Evolutionary conservation across 2,888 invertebrate genomes (phyloP), one percentile per base, ranked within the genome.

Genomic region (Homarus gammarus): DNA sequence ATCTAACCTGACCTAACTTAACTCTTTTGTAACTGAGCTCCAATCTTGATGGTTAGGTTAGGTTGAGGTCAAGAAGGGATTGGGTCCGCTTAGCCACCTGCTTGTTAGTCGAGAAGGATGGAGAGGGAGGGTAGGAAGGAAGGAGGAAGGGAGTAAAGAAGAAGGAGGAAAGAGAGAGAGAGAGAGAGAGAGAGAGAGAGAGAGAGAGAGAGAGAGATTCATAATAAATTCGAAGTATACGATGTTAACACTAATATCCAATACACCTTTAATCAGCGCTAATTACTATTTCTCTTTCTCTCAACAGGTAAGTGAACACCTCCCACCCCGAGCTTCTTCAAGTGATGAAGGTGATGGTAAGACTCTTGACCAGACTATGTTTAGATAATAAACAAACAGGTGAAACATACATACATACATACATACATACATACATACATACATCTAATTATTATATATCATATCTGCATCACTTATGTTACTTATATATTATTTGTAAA

Each of bases 61-160:
- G n/a, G 31, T 68, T 6, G 8, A 1, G n/a, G 1, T 15, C 10
- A 6, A 68, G n/a, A 15, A 8, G 56, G 49, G 18, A 1, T 49
- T 27, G 33, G 10, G 36, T 78, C 31, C 36, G 22, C 31, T 15
- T 49, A 49, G 33, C 49, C 33, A 78, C 27, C 49, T 49, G 10
- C 15, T n/a, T n/a, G 31, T 2, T 36, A 44, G 22, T n/a, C 31
- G n/a, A 40, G 44, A 78, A 8, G 31, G 27, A 56, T 51, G 5
- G 12, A 44, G 82, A 27, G 12, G 38, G 64, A 36, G 36, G 81
- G 64, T 36, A 56, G 36, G 81, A 36, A 40, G 38, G 82, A 68
- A 38, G 40, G 82, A 40, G 40, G 64, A 64, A 64, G 64, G 64
- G 49, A 78, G 49, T 44, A 49, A 78, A 49, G 27, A 49, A 12